These are phyloP conservation scores for Mobula hypostoma DNA, from an alignment of 2,113 vertebrate genomes.

Conservation along the genomic window DNA sequence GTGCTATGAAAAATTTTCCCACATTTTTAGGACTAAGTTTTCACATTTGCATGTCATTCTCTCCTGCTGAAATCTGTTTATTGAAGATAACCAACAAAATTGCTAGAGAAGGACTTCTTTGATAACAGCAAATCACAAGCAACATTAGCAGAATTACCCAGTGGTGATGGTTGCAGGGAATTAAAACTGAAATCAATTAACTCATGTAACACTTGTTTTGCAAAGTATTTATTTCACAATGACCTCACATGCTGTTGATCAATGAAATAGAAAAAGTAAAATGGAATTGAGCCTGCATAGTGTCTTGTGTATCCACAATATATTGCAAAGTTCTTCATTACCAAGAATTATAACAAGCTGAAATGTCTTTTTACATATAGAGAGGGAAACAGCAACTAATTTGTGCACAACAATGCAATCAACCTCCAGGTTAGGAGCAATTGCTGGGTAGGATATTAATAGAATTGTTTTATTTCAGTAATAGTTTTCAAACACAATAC, in stretches of 20 bases:
- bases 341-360: background rate
- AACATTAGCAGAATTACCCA: background rate
- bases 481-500: background rate
- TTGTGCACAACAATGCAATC: background rate
- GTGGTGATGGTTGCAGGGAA: background rate
- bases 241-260: constrained; percentile 5
- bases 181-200: background rate
- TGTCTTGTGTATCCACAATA: background rate
- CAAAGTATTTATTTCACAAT: constrained; percentile 12
- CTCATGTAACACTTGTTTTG: background rate
- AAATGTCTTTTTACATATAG: background rate
- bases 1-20: background rate
- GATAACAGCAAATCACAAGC: background rate
- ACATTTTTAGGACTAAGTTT: background rate
- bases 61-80: background rate
- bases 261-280: background rate
- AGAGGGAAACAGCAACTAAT: background rate
- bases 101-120: background rate
- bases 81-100: background rate
- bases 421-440: background rate
- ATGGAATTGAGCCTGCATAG: background rate
- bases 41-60: background rate
- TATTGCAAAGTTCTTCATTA: background rate
- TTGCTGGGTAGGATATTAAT: background rate
- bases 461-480: background rate